Percentiles rank a stretch among this genome's conserved stretches.
phyloP scores from a whole-genome alignment of 2,888 invertebrate genomes.

The Morinoia aosen region DNA sequence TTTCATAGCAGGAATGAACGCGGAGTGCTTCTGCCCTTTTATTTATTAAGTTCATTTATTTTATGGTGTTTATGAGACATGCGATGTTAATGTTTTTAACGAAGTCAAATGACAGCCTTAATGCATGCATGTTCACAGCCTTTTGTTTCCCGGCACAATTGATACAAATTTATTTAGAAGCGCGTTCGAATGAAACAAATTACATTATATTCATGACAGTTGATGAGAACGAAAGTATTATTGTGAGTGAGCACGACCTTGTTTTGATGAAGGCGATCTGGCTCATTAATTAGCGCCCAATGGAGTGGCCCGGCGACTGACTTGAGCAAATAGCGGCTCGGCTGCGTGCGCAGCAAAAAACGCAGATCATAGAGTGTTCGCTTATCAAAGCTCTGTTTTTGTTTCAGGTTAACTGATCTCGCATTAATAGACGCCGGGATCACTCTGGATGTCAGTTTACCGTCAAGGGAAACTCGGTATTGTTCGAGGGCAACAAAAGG shows the following conservation, averaged over 20 bases:
- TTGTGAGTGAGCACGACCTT: neutral
- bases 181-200: neutral
- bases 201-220: too few species aligned
- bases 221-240: too few species aligned
- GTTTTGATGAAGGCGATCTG: neutral
- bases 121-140: neutral
- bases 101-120: neutral
- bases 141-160: neutral
- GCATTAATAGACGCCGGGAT: neutral
- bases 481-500: neutral
- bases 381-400: neutral
- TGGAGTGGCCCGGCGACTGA: neutral
- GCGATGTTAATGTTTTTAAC: neutral
- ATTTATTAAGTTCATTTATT: neutral
- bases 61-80: neutral
- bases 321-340: neutral
- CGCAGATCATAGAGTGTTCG: neutral
- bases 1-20: neutral
- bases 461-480: neutral
- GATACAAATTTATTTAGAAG: neutral
- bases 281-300: neutral
- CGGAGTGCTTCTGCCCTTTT: neutral
- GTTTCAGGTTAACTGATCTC: neutral
- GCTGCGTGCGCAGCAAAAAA: neutral
- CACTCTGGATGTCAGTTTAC: neutral